Evolutionary conservation across 2,113 vertebrate species (phyloP).

Genomic region (Sinocyclocheilus grahami): DNA sequence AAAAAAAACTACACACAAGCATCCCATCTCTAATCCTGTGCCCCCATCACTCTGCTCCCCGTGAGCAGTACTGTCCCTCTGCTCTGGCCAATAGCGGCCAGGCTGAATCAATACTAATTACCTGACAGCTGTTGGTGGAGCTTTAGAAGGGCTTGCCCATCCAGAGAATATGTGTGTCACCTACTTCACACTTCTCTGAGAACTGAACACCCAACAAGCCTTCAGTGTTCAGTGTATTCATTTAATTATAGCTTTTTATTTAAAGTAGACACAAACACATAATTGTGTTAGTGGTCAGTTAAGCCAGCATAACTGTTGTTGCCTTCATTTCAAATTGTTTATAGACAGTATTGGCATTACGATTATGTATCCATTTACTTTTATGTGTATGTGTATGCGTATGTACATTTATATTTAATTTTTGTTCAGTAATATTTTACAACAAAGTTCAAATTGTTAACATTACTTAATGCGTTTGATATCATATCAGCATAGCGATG

Average conservation of each 20-base stretch:
- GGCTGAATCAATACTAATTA: slow-evolving; percentile 42
- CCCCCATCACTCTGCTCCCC: neutral
- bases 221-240: neutral
- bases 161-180: slow-evolving; percentile 22
- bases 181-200: slow-evolving; percentile 35
- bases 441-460: neutral
- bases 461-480: neutral
- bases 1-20: slow-evolving; percentile 6
- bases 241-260: slow-evolving; percentile 36
- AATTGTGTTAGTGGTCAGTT: neutral
- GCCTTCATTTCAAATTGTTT: slow-evolving; percentile 15
- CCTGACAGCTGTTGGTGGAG: slow-evolving; percentile 46
- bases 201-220: neutral
- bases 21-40: neutral
- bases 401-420: neutral
- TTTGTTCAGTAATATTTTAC: neutral
- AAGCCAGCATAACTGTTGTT: neutral
- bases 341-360: neutral
- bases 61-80: neutral
- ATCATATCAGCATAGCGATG: neutral
- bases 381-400: neutral
- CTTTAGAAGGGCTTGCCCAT: slow-evolving; percentile 44
- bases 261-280: slow-evolving; percentile 14
- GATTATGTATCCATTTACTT: too few relatives aligned
- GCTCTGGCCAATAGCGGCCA: neutral